A percentile compares a stretch with the other conserved stretches of the same genome.
These are phyloP conservation scores for Miichthys miiuy DNA, from an alignment of 2,797 vertebrate genomes.

Conservation along the genomic window DNA sequence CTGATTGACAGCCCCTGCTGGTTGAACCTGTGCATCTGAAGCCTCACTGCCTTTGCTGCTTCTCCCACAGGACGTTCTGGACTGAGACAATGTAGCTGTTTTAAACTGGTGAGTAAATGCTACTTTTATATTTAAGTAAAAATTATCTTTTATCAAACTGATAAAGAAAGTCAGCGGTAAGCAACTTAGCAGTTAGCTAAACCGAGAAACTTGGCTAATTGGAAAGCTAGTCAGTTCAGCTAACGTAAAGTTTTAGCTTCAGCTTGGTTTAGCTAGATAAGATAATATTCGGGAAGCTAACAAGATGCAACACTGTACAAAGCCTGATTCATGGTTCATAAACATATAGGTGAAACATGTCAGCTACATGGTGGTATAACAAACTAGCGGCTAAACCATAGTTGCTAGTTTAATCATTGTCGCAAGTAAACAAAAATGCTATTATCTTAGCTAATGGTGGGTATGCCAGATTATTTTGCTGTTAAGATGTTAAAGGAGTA, in stretches of 20 bases:
- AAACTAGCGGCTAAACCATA: background rate
- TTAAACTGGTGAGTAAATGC: background rate
- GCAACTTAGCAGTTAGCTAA: background rate
- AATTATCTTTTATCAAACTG: background rate
- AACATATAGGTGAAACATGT: too few relatives aligned
- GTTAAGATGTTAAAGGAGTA: too few relatives aligned
- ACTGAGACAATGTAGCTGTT: background rate
- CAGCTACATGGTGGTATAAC: background rate
- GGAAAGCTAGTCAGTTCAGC: background rate
- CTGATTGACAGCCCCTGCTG: background rate
- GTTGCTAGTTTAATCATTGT: too few relatives aligned
- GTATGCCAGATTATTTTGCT: background rate
- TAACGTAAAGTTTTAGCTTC: background rate
- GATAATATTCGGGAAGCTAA: background rate
- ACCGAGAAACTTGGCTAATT: background rate
- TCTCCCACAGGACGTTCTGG: background rate
- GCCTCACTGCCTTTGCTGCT: too few relatives aligned
- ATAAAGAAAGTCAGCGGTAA: background rate
- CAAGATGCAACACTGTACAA: background rate
- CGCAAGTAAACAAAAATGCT: background rate
- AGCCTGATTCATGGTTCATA: background rate
- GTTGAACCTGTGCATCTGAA: constrained; percentile 10
- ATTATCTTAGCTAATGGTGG: background rate
- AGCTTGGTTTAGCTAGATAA: background rate
- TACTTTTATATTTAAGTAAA: background rate